A percentile compares a stretch with the other conserved stretches of the same genome.
phyloP scores from a whole-genome alignment of 2,113 vertebrate species.

The Benitochromis conjunctus region DNA sequence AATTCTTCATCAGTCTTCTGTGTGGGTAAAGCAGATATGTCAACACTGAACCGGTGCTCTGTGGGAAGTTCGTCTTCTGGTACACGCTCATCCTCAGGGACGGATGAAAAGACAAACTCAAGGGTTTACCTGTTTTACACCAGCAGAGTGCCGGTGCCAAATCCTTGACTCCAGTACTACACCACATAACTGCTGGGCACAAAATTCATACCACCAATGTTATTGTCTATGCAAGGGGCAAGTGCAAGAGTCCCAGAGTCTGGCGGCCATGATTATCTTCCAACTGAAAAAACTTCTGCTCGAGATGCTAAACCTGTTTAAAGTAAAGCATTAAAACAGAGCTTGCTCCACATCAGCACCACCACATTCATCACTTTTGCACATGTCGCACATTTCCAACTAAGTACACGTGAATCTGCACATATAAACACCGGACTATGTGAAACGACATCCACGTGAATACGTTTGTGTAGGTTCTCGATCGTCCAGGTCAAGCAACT shows the following conservation, averaged over 20 bases:
- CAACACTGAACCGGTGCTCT: no score
- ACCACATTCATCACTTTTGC: background rate
- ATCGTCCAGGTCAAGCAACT: no score
- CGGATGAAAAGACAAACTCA: background rate
- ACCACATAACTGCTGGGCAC: background rate
- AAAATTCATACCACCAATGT: background rate
- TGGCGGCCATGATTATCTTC: accelerated
- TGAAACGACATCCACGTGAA: no score
- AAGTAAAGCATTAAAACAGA: background rate
- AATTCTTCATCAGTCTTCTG: no score
- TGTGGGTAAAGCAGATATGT: no score
- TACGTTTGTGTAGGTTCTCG: no score
- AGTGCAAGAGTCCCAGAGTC: background rate
- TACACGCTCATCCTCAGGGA: background rate
- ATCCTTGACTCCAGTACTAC: background rate
- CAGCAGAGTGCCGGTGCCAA: background rate
- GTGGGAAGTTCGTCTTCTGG: background rate
- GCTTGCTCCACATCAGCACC: background rate
- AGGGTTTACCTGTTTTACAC: background rate
- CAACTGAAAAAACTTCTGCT: background rate
- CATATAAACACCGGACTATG: background rate
- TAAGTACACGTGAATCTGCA: background rate
- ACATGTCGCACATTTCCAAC: background rate
- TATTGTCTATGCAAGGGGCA: background rate
- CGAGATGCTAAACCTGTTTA: background rate